Evolutionary conservation across 2,797 vertebrate genomes (phyloP).

Genomic region (Nannoperca australis): DNA sequence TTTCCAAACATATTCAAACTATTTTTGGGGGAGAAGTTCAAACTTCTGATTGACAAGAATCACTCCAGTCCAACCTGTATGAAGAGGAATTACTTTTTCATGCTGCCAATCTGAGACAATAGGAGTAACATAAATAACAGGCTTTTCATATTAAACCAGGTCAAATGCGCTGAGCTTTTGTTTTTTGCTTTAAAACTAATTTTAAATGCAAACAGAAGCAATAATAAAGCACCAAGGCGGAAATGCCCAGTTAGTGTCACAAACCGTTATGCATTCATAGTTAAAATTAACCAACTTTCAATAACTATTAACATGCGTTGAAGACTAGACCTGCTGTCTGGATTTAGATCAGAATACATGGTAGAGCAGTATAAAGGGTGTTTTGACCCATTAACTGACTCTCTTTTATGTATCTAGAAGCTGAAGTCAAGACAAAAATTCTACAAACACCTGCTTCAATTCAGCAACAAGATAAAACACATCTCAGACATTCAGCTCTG

Average conservation of each 20-base stretch:
- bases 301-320: not conserved
- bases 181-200: not conserved
- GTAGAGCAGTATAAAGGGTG: no score
- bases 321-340: not conserved
- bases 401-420: no score
- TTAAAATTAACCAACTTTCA: slow-evolving; percentile 12
- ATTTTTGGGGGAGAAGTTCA: not conserved
- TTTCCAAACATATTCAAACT: slow-evolving; percentile 78
- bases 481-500: not conserved
- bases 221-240: not conserved
- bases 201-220: not conserved
- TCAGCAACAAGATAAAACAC: not conserved
- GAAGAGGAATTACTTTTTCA: not conserved
- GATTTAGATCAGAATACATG: not conserved
- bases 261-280: not conserved
- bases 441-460: not conserved
- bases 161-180: not conserved
- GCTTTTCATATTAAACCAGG: not conserved
- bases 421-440: not conserved
- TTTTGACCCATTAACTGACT: not conserved
- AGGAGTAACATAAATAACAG: not conserved
- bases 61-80: slow-evolving; percentile 30
- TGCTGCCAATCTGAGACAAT: not conserved
- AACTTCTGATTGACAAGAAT: slow-evolving; percentile 6
- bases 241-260: slow-evolving; percentile 14